Evolutionary conservation across 2,113 vertebrate genomes (phyloP).

Genomic region (Callaeas wilsoni): DNA sequence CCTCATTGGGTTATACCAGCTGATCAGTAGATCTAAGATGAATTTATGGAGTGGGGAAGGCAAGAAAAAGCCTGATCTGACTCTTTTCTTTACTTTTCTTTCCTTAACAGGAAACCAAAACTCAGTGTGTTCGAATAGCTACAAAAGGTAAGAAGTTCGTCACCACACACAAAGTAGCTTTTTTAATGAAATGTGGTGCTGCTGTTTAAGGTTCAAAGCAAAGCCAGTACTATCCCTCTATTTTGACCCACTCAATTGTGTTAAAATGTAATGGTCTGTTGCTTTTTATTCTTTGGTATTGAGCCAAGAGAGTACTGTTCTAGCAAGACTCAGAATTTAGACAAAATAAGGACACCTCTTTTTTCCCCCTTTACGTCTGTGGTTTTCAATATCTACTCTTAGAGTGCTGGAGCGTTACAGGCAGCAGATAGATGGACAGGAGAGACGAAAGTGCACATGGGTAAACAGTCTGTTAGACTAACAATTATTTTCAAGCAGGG

Average conservation of each 20-base stretch:
- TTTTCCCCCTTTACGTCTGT: background rate
- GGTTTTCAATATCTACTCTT: background rate
- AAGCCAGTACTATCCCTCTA: background rate
- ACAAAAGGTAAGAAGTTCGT: conserved; percentile 88
- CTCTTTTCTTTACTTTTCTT: conserved; percentile 39
- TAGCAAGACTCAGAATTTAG: conserved; percentile 7
- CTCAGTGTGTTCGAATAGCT: conserved; percentile 94
- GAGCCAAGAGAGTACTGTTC: background rate
- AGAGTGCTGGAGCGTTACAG: background rate
- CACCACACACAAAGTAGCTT: background rate
- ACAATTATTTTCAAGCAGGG: background rate
- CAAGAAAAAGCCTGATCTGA: background rate
- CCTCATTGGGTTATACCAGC: background rate
- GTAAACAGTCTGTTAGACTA: background rate
- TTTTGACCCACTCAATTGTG: background rate
- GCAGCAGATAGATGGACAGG: background rate
- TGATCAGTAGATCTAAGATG: background rate
- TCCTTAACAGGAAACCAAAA: conserved; percentile 91
- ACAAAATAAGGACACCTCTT: background rate
- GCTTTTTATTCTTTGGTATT: conserved; percentile 10
- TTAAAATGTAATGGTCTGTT: conserved; percentile 35
- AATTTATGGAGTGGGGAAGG: background rate
- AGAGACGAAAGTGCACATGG: background rate
- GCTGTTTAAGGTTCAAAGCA: conserved; percentile 19
- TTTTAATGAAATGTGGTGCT: conserved; percentile 11